Percentiles rank a stretch among this genome's conserved stretches.
phyloP scores from a whole-genome alignment of 2,797 vertebrate genomes.

The Urosaurus nigricauda region DNA sequence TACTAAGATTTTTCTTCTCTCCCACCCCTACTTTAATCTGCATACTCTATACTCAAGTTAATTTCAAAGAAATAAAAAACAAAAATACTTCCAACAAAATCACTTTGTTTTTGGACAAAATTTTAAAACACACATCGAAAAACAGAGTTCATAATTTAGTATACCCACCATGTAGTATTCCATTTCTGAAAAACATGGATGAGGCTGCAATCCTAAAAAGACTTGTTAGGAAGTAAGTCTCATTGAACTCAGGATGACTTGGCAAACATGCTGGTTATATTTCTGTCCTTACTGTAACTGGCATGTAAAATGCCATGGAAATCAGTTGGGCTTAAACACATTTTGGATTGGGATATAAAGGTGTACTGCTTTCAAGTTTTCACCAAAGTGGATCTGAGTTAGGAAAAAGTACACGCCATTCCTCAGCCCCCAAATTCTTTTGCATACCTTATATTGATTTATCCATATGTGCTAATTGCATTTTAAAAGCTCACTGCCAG shows the following conservation, averaged over 20 bases:
- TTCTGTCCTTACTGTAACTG: background rate
- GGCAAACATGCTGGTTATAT: background rate
- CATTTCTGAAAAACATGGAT: background rate
- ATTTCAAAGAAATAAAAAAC: background rate
- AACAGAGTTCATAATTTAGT: background rate
- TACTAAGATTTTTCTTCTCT: background rate
- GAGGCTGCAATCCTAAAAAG: background rate
- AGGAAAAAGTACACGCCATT: background rate
- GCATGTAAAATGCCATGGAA: background rate
- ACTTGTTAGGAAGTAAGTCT: background rate
- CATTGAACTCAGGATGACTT: background rate
- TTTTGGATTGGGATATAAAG: background rate
- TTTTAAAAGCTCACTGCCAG: background rate
- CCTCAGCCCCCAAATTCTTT: background rate
- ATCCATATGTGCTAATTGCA: background rate
- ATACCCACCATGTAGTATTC: background rate
- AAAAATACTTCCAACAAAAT: background rate
- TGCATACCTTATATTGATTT: background rate
- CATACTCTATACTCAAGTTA: background rate
- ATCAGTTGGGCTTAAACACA: background rate
- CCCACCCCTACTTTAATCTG: background rate
- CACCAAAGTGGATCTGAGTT: background rate
- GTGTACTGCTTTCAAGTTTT: background rate
- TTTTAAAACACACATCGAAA: background rate
- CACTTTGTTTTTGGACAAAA: background rate